Evolutionary conservation across 2,113 vertebrate species (phyloP).

Genomic region (Telmatochromis bifrenatus): DNA sequence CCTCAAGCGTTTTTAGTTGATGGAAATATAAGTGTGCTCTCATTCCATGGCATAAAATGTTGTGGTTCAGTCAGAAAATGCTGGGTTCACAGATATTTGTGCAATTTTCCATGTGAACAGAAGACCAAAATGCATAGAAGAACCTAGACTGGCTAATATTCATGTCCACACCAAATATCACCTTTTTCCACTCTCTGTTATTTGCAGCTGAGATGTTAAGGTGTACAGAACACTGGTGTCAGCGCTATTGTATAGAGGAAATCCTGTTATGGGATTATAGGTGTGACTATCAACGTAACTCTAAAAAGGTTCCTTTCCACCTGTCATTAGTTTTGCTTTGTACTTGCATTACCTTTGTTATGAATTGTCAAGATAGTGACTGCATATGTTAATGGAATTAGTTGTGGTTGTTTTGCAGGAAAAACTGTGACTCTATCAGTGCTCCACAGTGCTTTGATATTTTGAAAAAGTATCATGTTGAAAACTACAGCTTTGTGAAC

Average conservation of each 20-base stretch:
- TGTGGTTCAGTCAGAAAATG: not conserved
- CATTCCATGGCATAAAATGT: not conserved
- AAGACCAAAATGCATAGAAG: not conserved
- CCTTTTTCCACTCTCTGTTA: not conserved
- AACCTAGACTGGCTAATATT: not conserved
- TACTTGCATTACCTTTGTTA: not conserved
- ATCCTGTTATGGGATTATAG: not conserved
- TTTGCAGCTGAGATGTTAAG: not conserved
- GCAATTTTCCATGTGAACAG: not conserved
- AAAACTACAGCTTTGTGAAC: not conserved
- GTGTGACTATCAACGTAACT: not conserved
- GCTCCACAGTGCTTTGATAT: not conserved
- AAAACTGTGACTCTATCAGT: not conserved
- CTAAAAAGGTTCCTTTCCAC: not conserved
- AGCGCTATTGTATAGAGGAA: not conserved
- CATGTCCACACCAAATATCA: not conserved
- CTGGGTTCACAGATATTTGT: not conserved
- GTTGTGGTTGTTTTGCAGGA: not conserved
- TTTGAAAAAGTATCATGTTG: not conserved
- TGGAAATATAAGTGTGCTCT: not conserved
- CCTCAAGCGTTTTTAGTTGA: not conserved
- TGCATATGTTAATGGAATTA: not conserved
- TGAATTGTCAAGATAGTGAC: not conserved
- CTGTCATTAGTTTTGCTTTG: not conserved
- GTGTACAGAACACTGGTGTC: not conserved